These are phyloP conservation scores for Leptosomus discolor DNA, from an alignment of 2,113 vertebrate genomes.

Conservation along the genomic window DNA sequence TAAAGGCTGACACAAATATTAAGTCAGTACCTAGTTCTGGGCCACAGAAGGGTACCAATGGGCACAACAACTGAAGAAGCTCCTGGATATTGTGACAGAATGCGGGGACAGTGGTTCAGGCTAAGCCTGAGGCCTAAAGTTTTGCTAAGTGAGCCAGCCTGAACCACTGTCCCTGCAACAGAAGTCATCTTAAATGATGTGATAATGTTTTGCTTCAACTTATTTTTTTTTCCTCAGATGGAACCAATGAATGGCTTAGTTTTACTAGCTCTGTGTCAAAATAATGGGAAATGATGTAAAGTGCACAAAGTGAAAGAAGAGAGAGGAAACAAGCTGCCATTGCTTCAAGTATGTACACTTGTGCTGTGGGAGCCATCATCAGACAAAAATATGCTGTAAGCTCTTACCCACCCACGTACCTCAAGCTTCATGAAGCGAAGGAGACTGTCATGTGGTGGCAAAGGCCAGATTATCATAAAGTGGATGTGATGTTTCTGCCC, in stretches of 20 bases:
- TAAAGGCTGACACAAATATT: not conserved
- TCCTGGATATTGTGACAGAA: not conserved
- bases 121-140: too few relatives aligned
- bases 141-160: too few relatives aligned
- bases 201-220: not conserved
- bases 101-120: too few relatives aligned
- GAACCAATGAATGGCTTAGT: not conserved
- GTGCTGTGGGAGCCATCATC: not conserved
- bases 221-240: not conserved
- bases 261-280: not conserved
- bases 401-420: conserved; percentile 13
- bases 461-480: conserved; percentile 37
- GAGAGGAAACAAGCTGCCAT: not conserved
- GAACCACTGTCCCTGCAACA: too few relatives aligned
- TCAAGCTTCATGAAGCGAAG: not conserved
- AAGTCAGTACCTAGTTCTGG: not conserved
- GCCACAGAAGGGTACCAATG: not conserved
- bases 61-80: not conserved
- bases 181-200: not conserved
- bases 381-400: not conserved
- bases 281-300: not conserved
- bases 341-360: not conserved
- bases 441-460: conserved; percentile 23
- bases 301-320: not conserved
- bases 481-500: conserved; percentile 20